phyloP scores from a whole-genome alignment of 2,888 invertebrate species.

The Eupithecia subumbrata region DNA sequence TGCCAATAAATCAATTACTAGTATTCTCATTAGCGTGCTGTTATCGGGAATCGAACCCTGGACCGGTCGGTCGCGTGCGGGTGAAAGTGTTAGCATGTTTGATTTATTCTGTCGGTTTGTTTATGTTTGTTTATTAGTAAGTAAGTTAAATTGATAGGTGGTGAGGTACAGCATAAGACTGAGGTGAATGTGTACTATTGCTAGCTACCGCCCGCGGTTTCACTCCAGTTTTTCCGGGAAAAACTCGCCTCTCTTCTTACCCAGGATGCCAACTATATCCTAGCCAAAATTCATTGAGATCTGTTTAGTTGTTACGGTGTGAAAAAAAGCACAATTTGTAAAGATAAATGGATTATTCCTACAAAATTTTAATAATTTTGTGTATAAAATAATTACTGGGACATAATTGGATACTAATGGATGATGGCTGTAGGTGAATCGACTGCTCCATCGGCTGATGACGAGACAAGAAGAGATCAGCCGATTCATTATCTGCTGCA shows the following conservation, averaged over 20 bases:
- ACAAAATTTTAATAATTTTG: too few relatives aligned
- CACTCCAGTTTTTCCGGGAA: background rate
- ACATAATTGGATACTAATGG: too few relatives aligned
- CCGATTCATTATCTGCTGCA: too few relatives aligned
- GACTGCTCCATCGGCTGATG: too few relatives aligned
- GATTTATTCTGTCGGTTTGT: constrained; percentile 42
- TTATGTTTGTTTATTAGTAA: constrained; percentile 34
- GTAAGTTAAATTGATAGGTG: background rate
- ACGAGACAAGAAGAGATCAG: too few relatives aligned
- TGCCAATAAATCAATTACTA: constrained; percentile 74
- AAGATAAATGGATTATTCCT: too few relatives aligned
- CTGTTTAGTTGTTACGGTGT: background rate
- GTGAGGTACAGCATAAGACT: background rate
- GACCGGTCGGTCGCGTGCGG: constrained; percentile 66
- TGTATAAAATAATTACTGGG: too few relatives aligned
- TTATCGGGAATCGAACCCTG: constrained; percentile 78
- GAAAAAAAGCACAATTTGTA: background rate
- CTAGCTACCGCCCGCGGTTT: background rate
- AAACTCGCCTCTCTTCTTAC: background rate
- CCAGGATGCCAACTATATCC: background rate
- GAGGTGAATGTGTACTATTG: background rate
- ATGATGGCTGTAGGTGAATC: too few relatives aligned
- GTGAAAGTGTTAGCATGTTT: constrained; percentile 72
- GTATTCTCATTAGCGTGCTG: constrained; percentile 76
- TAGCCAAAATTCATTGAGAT: background rate